Evolutionary conservation across 2,888 invertebrate genomes (phyloP).

Genomic region (Eilema caniola): DNA sequence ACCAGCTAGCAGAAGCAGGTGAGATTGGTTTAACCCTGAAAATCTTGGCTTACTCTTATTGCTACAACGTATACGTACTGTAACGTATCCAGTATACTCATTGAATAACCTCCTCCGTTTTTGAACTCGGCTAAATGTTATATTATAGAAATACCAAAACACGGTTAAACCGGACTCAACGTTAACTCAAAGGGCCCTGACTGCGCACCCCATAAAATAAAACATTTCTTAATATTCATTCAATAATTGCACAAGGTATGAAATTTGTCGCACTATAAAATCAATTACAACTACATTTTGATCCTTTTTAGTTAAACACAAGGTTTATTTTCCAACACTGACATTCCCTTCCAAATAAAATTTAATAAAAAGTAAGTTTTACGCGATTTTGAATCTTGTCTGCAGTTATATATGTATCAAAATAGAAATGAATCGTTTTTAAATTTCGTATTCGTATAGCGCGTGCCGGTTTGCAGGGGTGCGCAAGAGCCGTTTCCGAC

Average conservation of each 20-base stretch:
- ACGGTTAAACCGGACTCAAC: conserved; percentile 9
- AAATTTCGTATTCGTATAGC: conserved; percentile 54
- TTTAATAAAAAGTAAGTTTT: not conserved
- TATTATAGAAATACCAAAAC: not conserved
- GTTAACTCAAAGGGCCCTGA: conserved; percentile 32
- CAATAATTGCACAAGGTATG: conserved; percentile 66
- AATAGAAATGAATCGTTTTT: conserved; percentile 18
- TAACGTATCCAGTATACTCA: no score
- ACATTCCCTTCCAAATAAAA: not conserved
- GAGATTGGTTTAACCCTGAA: no score
- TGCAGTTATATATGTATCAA: conserved; percentile 14
- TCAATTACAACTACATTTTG: conserved; percentile 26
- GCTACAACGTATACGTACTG: no score
- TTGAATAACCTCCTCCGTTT: not conserved
- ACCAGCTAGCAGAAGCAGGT: no score
- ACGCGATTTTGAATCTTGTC: conserved; percentile 11
- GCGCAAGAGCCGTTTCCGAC: conserved; percentile 80
- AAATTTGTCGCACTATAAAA: conserved; percentile 33
- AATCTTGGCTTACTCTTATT: no score
- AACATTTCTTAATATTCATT: conserved; percentile 57
- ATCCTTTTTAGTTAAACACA: conserved; percentile 22
- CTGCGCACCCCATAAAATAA: conserved; percentile 43
- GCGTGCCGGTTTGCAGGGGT: conserved; percentile 79
- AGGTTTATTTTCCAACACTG: conserved; percentile 2
- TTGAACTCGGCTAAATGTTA: not conserved